Evolutionary conservation across 2,888 invertebrate genomes (phyloP).

Genomic region (Papilio gigon): DNA sequence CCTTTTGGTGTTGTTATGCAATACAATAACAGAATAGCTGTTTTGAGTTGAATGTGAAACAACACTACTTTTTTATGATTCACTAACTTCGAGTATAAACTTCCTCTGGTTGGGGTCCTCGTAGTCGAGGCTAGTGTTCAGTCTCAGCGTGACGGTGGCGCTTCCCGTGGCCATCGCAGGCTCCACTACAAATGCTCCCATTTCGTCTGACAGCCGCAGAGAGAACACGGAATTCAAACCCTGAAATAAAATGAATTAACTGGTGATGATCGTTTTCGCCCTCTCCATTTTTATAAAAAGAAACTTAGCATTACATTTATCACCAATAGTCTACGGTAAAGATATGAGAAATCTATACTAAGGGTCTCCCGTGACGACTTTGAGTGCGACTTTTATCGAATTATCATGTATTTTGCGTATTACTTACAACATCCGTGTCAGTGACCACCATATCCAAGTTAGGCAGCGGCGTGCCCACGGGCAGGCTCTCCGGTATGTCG

Average conservation of each 20-base stretch:
- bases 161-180: constrained; percentile 90
- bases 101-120: constrained; percentile 96
- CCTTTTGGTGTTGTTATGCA: too few relatives aligned
- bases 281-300: too few relatives aligned
- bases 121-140: constrained; percentile 91
- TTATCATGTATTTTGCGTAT: too few relatives aligned
- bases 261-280: too few relatives aligned
- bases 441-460: constrained; percentile 92
- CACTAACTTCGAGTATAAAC: constrained; percentile 89
- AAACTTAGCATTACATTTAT: too few relatives aligned
- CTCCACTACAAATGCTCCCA: constrained; percentile 92
- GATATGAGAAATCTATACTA: too few relatives aligned
- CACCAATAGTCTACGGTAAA: too few relatives aligned
- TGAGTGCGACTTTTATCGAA: too few relatives aligned
- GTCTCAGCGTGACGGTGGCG: constrained; percentile 90
- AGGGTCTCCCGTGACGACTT: too few relatives aligned
- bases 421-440: constrained; percentile 90
- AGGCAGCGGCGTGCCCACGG: constrained; percentile 90
- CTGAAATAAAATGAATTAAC: constrained; percentile 69
- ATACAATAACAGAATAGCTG: too few relatives aligned
- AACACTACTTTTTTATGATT: background rate
- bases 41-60: too few relatives aligned
- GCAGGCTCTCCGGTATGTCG: constrained; percentile 91
- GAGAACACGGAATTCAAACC: constrained; percentile 92
- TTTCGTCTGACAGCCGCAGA: constrained; percentile 89